Base-by-base conservation (phyloP, 2,888 invertebrate species). In the Syrista parreyssii region DNA sequence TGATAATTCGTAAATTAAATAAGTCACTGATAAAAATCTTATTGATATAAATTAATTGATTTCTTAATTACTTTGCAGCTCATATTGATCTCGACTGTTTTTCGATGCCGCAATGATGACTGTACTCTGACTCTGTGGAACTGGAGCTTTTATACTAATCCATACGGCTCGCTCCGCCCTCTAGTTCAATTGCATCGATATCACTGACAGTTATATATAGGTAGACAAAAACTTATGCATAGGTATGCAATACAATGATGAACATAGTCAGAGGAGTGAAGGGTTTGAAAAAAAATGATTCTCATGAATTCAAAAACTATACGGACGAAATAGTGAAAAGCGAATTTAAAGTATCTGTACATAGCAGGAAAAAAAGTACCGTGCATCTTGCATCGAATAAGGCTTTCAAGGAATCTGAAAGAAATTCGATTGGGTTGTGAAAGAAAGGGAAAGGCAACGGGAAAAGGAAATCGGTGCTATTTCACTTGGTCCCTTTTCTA, bases 31-130 rank as follows among this genome's bases (percentile, higher is more conserved):
- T n/a, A 32, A 15, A 31, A 3, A 71, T 31, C 31, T 12, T 71
- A 71, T 71, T 30, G 12, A 33, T 15, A 71, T 1, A 71, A 71
- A 71, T 71, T 12, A 71, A 71, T 71, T 32, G 12, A 33, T 71
- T 32, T 71, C 1, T 30, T 76, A 81, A 83, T 86, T 87, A 90
- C 89, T 85, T 87, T 86, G 78, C 68, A 83, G 84, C 80, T 79
- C 89, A 89, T 89, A 81, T 40, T 79, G 68, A 79, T 78, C 55
- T 11, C 35, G 69, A 73, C 36, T 15, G 73, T 72, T 68, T 76
- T 68, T 72, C 68, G 36, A 36, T 73, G 78, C 68, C 15, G 74
- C 33, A 68, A 73, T 33, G 68, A 55, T 68, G 35, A 76, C 76
- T 76, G 76, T 76, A 73, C 72, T 73, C 35, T 12, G 68, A 73